Base-by-base conservation (phyloP, 2,888 invertebrate genomes). In the Hypselothyrea guttata region DNA sequence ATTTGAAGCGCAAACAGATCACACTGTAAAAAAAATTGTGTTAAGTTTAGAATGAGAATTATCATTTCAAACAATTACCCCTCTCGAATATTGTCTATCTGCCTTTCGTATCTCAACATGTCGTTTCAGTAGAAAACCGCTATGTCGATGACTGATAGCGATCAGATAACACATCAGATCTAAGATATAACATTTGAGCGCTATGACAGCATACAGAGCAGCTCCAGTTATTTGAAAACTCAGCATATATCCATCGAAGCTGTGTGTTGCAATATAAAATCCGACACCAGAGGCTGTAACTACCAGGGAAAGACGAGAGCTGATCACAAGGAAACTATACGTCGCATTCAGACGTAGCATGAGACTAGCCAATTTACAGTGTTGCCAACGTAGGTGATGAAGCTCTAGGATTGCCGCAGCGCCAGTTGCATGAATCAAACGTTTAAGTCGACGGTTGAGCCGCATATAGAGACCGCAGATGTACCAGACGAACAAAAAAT, bases 11-110 rank as follows among this genome's bases (percentile, higher is more conserved):
- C 53, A 16, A 58, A 52, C 0, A 53, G 34, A 2, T 72, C 51
- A 55, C 53, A 71, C 71, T 71, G 69, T 31, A 71, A 68, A 18
- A 49, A 60, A 67, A n/a, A n/a, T n/a, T n/a, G n/a, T n/a, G n/a
- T n/a, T n/a, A n/a, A n/a, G n/a, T n/a, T n/a, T n/a, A n/a, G n/a
- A n/a, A n/a, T n/a, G n/a, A n/a, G n/a, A n/a, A n/a, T 8, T 2
- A 1, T 0, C 0, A 15, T 0, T 9, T 2, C 4, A 4, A 9
- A 5, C 28, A 44, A 1, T 15, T 68, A 71, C 72, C 57, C 12
- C 40, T 37, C 46, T 41, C 1, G 34, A 31, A 3, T 57, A 13
- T 7, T 48, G 44, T 0, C 0, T 7, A 9, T 53, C 11, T 1
- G n/a, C 5, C 1, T 18, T 1, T 2, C 0, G 2, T 1, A 35